Evolutionary conservation across 2,888 invertebrate genomes (phyloP).

Genomic region (Lasioglossum malachurum): DNA sequence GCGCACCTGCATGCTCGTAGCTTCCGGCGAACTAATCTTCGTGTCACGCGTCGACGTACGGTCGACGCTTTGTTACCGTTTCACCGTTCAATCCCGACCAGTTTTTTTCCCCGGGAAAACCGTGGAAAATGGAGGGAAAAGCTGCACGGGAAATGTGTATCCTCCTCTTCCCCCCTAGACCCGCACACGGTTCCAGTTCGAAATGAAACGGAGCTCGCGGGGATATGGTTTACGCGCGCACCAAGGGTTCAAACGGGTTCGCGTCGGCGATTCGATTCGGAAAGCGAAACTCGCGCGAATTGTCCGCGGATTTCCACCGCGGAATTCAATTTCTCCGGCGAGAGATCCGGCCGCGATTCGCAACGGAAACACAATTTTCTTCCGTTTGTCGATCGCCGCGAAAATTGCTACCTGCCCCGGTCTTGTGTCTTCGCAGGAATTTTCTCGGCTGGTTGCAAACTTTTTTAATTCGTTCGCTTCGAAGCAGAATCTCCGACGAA

Average conservation of each 20-base stretch:
- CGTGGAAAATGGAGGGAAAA: background rate
- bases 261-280: conserved; percentile 1
- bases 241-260: background rate
- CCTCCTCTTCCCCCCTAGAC: background rate
- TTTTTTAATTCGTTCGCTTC: background rate
- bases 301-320: background rate
- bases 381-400: background rate
- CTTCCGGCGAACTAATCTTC: conserved; percentile 33
- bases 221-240: background rate
- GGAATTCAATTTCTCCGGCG: background rate
- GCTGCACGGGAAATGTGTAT: background rate
- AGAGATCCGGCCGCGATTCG: background rate
- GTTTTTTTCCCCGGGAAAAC: background rate
- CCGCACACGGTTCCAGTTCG: background rate
- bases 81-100: background rate
- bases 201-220: conserved; percentile 1
- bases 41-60: conserved; percentile 36
- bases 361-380: background rate
- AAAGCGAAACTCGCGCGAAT: conserved; percentile 6
- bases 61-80: conserved; percentile 33
- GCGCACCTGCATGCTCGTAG: conserved; percentile 41
- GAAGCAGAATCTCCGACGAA: too few species aligned
- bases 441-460: background rate
- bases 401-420: background rate
- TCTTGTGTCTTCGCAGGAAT: background rate